A percentile compares a stretch with the other conserved stretches of the same genome.
phyloP scores from a whole-genome alignment of 2,888 invertebrate genomes.

The Troilus luridus region DNA sequence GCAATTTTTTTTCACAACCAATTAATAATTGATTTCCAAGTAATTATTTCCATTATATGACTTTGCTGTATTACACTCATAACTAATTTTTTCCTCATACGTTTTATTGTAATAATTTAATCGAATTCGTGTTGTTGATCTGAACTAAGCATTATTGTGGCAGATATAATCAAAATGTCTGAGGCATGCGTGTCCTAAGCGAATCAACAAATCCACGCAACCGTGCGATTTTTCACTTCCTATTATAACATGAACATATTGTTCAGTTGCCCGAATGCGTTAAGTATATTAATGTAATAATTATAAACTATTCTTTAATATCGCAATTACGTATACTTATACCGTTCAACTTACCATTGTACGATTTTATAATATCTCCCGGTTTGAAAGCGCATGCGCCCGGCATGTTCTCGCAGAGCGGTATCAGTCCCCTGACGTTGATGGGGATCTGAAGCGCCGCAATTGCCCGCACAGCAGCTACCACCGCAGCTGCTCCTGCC shows the following conservation, averaged over 20 bases:
- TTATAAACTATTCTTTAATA: not conserved
- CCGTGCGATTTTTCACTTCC: not conserved
- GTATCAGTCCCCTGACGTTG: conserved; percentile 76
- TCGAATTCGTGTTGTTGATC: not conserved
- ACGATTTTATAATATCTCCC: conserved; percentile 82
- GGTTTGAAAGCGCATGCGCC: conserved; percentile 83
- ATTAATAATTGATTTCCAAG: too few species aligned
- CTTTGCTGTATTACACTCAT: too few species aligned
- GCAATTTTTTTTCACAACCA: too few species aligned
- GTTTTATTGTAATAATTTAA: not conserved
- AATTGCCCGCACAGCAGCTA: conserved; percentile 63
- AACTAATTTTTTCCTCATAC: not conserved
- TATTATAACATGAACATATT: not conserved
- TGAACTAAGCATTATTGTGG: not conserved
- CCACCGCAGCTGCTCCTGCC: conserved; percentile 76
- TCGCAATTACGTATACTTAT: not conserved
- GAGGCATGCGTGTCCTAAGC: not conserved
- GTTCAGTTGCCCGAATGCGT: not conserved
- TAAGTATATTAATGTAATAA: too few species aligned
- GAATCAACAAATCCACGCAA: not conserved
- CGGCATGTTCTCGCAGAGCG: conserved; percentile 86
- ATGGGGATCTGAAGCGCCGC: conserved; percentile 64
- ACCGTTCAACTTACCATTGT: conserved; percentile 76
- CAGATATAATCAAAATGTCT: not conserved
- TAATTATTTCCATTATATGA: too few species aligned